Conservation (phyloP, 2,113 vertebrate species). For the Gallinago media region DNA sequence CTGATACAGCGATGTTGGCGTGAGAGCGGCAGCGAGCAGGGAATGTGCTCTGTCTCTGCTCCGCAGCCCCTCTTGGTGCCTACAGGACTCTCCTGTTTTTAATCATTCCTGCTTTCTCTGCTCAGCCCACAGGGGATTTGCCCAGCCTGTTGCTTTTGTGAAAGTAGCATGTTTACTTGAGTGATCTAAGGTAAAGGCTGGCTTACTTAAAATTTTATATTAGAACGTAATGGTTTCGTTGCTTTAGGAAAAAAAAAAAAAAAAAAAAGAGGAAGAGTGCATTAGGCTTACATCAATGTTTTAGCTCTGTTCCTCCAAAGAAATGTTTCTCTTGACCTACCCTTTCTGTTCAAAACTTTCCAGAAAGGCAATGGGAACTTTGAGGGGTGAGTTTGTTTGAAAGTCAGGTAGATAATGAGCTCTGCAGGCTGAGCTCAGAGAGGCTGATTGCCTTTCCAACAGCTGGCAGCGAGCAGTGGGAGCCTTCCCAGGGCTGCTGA, state of each 20-base stretch:
- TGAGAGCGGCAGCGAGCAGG: neutral
- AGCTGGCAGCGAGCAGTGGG: neutral
- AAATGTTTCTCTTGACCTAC: neutral
- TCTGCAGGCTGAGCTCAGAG: neutral
- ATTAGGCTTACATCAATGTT: neutral
- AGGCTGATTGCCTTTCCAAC: neutral
- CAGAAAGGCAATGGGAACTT: neutral
- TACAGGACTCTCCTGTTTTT: neutral
- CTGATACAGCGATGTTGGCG: accelerated
- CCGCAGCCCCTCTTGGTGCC: neutral
- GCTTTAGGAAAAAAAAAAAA: neutral
- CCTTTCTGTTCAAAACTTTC: neutral
- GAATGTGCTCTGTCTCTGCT: neutral
- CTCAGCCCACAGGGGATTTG: neutral
- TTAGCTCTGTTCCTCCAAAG: neutral
- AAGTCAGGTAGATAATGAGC: neutral
- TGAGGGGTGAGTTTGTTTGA: neutral
- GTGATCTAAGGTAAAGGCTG: neutral
- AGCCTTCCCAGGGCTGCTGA: neutral
- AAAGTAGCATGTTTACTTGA: neutral
- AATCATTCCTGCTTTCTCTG: neutral
- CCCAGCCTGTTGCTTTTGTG: neutral
- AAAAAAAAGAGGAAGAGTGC: accelerated
- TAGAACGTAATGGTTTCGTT: neutral
- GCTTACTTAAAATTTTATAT: neutral